Base-by-base conservation (phyloP, 2,113 vertebrate species). In the Apus apus region DNA sequence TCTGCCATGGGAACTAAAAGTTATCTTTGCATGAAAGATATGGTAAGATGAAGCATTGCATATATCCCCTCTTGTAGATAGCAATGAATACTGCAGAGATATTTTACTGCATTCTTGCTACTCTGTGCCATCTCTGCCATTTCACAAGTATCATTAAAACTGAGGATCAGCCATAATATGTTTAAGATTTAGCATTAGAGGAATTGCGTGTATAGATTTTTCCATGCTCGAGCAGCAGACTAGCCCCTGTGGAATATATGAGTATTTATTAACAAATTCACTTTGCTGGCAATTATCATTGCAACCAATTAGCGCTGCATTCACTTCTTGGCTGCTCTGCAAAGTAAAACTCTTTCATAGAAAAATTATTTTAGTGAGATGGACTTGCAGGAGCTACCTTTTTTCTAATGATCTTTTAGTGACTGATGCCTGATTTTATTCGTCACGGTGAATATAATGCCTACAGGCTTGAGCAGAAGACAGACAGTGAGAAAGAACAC, bases 101-200 rank as follows among this genome's bases (percentile, higher is more conserved):
- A 67, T 79, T 94, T 92, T 43, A 82, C 65, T 80, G 32, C n/a
- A 25, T 90, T 90, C 71, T 71, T 95, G 40, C 38, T 67, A 40
- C 51, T 65, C 53, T 90, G 26, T 51, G 51, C 26, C 30, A 14
- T 57, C 20, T 45, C 83, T 87, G 30, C 48, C 48, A 50, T 94
- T 92, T 90, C 80, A 93, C 43, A 87, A 89, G 90, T 58, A 50
- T 54, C 61, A 81, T 82, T 89, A 92, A 90, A 92, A 53, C 17
- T 32, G 76, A 80, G 87, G 64, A 88, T 94, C 45, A 83, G 16
- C 81, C 48, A 77, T 83, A 92, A 87, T 76, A 71, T 25, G 7
- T 77, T 65, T 45, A 81, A 71, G 26, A 77, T 64, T 74, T 64
- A 86, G 30, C 73, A 72, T 75, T 53, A 75, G 8, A 51, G 30